Conservation (phyloP, 2,797 vertebrate genomes). For the Acanthiza pusilla region DNA sequence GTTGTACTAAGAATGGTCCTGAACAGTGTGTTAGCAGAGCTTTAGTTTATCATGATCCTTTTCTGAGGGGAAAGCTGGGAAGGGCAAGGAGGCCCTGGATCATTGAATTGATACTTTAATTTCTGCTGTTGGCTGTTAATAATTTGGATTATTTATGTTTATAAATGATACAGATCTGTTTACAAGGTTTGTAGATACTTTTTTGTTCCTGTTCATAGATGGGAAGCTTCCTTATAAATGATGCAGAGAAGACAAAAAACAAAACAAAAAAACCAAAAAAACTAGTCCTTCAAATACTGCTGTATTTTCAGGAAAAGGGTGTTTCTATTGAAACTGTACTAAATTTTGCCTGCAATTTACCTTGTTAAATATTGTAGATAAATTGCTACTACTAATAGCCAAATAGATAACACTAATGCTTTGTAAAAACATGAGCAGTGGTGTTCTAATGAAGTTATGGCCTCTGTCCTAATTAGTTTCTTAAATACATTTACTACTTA, state of each 20-base stretch:
- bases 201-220: constrained; percentile 94
- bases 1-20: constrained; percentile 78
- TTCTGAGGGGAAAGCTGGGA: constrained; percentile 76
- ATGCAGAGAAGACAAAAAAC: constrained; percentile 79
- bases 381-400: constrained; percentile 97
- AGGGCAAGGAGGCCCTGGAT: constrained; percentile 80
- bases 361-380: constrained; percentile 99
- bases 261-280: constrained; percentile 67
- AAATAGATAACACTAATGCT: constrained; percentile 99
- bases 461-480: constrained; percentile 93
- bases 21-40: constrained; percentile 84
- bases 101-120: constrained; percentile 87
- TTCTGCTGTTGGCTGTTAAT: constrained; percentile 99
- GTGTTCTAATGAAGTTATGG: constrained; percentile 85
- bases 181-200: constrained; percentile 99
- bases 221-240: constrained; percentile 97
- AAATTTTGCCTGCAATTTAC: constrained; percentile 99
- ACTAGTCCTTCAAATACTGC: constrained; percentile 98
- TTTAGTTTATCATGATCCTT: constrained; percentile 83
- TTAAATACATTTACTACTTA: constrained; percentile 93
- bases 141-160: constrained; percentile 99
- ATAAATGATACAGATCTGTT: constrained; percentile 99
- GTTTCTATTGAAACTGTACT: constrained; percentile 99
- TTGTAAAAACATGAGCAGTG: constrained; percentile 87
- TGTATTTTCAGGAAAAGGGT: constrained; percentile 99